A percentile compares a stretch with the other conserved stretches of the same genome.
These are phyloP conservation scores for Willowsia nigromaculata DNA, from an alignment of 2,888 invertebrate species.

Conservation along the genomic window DNA sequence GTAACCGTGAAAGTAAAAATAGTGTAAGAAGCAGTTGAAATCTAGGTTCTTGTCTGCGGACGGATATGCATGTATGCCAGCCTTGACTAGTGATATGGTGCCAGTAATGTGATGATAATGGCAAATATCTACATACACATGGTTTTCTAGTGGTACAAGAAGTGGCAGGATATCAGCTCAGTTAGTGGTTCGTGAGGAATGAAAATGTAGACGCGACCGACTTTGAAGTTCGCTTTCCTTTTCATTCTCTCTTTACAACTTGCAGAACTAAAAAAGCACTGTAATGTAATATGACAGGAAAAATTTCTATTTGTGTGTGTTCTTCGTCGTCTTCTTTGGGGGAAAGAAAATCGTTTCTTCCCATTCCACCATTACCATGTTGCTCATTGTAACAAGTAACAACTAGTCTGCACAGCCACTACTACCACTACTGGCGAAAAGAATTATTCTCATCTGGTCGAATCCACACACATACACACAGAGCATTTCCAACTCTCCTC, in stretches of 20 bases:
- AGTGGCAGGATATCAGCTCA: neutral
- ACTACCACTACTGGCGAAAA: neutral
- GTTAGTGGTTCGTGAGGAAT: neutral
- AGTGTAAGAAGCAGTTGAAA: neutral
- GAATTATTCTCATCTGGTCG: neutral
- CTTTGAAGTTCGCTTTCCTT: conserved; percentile 18
- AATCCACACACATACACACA: neutral
- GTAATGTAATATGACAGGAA: conserved; percentile 5
- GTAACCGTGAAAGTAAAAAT: neutral
- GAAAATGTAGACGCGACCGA: neutral
- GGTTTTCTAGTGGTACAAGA: neutral
- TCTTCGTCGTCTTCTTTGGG: neutral
- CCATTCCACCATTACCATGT: no score
- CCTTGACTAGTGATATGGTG: neutral
- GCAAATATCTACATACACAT: neutral
- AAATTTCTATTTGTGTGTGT: neutral
- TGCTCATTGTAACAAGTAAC: no score
- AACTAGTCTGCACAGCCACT: no score
- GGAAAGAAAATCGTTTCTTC: neutral
- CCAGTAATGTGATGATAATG: neutral
- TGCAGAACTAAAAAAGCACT: neutral
- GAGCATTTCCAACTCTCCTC: neutral
- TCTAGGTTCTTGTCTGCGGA: neutral
- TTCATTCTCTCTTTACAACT: neutral
- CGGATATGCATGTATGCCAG: neutral